phyloP scores from a whole-genome alignment of 2,113 vertebrate genomes.

The Alces alces region DNA sequence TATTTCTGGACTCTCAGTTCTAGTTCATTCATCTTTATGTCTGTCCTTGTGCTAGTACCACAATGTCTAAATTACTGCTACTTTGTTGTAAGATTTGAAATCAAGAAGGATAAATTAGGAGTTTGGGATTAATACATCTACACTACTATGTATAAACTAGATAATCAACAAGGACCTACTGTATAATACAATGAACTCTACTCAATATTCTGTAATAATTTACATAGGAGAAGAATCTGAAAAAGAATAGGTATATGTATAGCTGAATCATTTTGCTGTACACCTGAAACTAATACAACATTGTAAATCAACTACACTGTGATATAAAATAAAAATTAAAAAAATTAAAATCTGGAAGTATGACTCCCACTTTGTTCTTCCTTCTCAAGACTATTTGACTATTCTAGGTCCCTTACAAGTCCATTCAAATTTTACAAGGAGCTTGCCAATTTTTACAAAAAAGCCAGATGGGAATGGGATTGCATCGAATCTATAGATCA shows the following conservation, averaged over 20 bases:
- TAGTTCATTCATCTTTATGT: background rate
- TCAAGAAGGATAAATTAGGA: background rate
- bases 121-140: background rate
- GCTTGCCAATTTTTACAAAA: background rate
- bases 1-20: background rate
- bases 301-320: background rate
- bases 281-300: background rate
- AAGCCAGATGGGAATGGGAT: background rate
- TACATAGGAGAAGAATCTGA: background rate
- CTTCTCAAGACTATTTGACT: background rate
- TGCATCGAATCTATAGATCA: background rate
- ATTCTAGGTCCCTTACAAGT: background rate
- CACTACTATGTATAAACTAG: background rate
- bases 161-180: background rate
- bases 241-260: background rate
- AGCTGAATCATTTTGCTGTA: background rate
- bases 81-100: background rate
- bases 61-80: background rate
- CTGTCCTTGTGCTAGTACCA: background rate
- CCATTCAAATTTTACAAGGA: background rate
- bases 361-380: background rate
- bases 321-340: background rate
- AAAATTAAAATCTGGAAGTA: background rate
- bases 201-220: background rate
- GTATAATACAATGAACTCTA: background rate